A percentile compares a stretch with the other conserved stretches of the same genome.
phyloP scores from a whole-genome alignment of 2,888 invertebrate genomes.

The Poecilobothrus nobilitatus region DNA sequence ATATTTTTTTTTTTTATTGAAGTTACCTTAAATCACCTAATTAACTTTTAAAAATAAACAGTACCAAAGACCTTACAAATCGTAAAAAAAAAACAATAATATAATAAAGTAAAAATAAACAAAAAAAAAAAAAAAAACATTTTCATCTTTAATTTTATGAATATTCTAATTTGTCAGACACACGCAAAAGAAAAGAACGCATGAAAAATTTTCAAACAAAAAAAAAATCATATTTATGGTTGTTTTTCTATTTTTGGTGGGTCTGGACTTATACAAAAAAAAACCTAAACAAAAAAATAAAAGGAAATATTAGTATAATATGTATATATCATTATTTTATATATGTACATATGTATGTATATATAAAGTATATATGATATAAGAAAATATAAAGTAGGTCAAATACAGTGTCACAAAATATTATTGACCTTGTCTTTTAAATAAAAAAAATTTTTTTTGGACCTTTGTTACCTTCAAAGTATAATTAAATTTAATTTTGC shows the following conservation, averaged over 20 bases:
- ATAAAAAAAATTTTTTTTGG: background rate
- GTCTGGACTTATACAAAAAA: background rate
- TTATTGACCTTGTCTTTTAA: conserved; percentile 2
- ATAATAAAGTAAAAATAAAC: background rate
- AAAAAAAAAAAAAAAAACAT: background rate
- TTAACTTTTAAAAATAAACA: no score
- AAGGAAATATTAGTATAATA: background rate
- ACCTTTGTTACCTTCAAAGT: background rate
- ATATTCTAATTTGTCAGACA: no score
- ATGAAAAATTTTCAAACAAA: no score
- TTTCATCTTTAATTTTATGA: no score
- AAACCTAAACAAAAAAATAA: background rate
- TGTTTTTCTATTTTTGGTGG: background rate
- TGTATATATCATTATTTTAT: no score
- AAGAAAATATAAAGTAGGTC: background rate
- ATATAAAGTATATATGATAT: no score
- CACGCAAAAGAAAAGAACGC: no score
- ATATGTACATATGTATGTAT: no score
- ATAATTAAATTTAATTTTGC: background rate
- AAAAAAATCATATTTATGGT: no score
- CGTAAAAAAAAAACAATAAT: no score
- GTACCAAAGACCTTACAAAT: background rate
- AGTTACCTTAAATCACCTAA: no score
- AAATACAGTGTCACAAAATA: background rate
- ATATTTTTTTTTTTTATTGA: no score